Conservation (phyloP, 2,888 invertebrate species). For the Tridacna crocea region DNA sequence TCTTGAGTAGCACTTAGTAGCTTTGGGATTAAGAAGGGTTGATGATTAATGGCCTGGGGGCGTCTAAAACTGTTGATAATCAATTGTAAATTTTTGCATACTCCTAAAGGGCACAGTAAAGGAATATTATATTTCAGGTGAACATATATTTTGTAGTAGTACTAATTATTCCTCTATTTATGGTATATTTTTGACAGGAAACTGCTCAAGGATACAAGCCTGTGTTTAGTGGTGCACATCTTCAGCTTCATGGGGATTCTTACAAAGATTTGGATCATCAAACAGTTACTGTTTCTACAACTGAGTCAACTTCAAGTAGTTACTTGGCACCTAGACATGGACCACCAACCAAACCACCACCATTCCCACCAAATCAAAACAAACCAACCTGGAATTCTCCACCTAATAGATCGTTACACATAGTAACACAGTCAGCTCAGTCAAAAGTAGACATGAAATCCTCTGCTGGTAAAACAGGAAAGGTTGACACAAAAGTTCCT, state of each 20-base stretch:
- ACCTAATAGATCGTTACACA: neutral
- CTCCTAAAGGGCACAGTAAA: no score
- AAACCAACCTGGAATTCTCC: neutral
- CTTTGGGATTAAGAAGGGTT: no score
- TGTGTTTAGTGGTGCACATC: conserved; percentile 19
- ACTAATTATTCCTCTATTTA: no score
- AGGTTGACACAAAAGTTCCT: no score
- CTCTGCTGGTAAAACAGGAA: no score
- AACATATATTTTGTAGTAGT: no score
- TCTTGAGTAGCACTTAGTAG: no score
- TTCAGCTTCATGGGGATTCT: conserved; percentile 10
- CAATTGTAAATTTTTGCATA: no score
- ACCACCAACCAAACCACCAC: neutral
- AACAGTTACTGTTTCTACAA: neutral
- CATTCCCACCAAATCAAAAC: neutral
- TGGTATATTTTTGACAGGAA: neutral
- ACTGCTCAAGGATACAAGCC: conserved; percentile 1
- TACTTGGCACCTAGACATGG: neutral
- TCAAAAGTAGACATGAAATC: no score
- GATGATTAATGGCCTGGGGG: no score
- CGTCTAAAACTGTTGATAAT: no score
- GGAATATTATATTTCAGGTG: no score
- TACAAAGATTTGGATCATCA: neutral
- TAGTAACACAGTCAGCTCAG: neutral
- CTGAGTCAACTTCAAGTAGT: neutral